phyloP scores from a whole-genome alignment of 2,113 vertebrate genomes.

The Leptobrachium ailaonicum region DNA sequence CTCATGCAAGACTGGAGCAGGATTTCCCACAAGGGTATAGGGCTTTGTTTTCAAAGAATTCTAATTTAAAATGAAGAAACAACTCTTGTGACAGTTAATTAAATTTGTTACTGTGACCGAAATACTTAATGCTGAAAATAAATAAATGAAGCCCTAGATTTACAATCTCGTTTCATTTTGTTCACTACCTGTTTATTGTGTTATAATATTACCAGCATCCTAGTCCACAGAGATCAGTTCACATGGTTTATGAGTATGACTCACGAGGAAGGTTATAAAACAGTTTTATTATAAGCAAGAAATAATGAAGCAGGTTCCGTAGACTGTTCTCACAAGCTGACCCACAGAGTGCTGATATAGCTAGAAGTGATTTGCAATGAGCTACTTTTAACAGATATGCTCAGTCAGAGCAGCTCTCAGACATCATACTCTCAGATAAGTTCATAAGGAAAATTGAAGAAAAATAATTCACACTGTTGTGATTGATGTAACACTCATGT shows the following conservation, averaged over 20 bases:
- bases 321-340: slow-evolving; percentile 1
- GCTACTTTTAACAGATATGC: background rate
- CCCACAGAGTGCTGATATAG: background rate
- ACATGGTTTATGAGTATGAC: slow-evolving; percentile 21
- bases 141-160: slow-evolving; percentile 12
- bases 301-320: background rate
- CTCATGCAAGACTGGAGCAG: background rate
- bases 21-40: background rate
- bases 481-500: too few relatives aligned
- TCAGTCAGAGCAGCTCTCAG: background rate
- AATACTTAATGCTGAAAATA: slow-evolving; percentile 21
- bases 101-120: slow-evolving; percentile 29
- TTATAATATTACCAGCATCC: slow-evolving; percentile 36
- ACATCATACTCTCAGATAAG: background rate
- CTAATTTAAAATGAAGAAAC: slow-evolving; percentile 12
- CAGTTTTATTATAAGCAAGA: slow-evolving; percentile 26
- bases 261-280: slow-evolving; percentile 49
- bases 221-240: background rate
- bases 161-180: slow-evolving; percentile 47
- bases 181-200: slow-evolving; percentile 44
- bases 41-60: background rate
- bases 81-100: slow-evolving; percentile 35
- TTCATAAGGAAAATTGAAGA: background rate
- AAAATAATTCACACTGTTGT: background rate
- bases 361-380: background rate